Evolutionary conservation across 1,140 invertebrate species (phyloP).

Genomic region (Drosophila orena): DNA sequence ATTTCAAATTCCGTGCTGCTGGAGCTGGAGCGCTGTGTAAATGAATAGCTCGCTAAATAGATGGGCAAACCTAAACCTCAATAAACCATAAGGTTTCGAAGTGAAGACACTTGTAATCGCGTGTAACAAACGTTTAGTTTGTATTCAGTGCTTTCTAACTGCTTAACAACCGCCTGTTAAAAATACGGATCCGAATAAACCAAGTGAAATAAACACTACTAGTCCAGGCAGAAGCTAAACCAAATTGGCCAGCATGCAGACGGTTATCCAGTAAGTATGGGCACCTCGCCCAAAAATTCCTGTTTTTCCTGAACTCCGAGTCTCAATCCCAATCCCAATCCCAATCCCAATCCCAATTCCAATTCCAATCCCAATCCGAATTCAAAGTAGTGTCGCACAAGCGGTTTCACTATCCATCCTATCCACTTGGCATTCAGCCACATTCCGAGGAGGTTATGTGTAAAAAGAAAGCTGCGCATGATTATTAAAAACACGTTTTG

Average conservation of each 20-base stretch:
- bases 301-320: slow-evolving; percentile 14
- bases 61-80: slow-evolving; percentile 35
- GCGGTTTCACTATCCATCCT: slow-evolving; percentile 40
- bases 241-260: slow-evolving; percentile 68
- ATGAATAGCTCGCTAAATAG: slow-evolving; percentile 40
- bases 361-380: neutral
- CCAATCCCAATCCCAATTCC: slow-evolving; percentile 6
- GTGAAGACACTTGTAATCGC: slow-evolving; percentile 2
- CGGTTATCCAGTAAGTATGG: slow-evolving; percentile 79
- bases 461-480: slow-evolving; percentile 79
- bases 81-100: slow-evolving; percentile 8
- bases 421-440: slow-evolving; percentile 35
- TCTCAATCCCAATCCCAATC: slow-evolving; percentile 3
- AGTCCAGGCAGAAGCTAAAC: slow-evolving; percentile 2
- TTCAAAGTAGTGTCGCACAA: slow-evolving; percentile 1
- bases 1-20: slow-evolving; percentile 42
- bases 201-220: slow-evolving; percentile 39
- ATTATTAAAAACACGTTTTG: slow-evolving; percentile 76
- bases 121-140: slow-evolving; percentile 15
- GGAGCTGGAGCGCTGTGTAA: slow-evolving; percentile 46
- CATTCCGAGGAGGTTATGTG: slow-evolving; percentile 24
- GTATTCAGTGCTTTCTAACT: slow-evolving; percentile 57
- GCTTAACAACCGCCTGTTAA: slow-evolving; percentile 52
- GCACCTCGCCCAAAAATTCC: slow-evolving; percentile 8
- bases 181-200: slow-evolving; percentile 30